Evolutionary conservation across 1,140 invertebrate species (phyloP), one percentile per base, ranked within the genome.

Genomic region (Nixonia krombeini): DNA sequence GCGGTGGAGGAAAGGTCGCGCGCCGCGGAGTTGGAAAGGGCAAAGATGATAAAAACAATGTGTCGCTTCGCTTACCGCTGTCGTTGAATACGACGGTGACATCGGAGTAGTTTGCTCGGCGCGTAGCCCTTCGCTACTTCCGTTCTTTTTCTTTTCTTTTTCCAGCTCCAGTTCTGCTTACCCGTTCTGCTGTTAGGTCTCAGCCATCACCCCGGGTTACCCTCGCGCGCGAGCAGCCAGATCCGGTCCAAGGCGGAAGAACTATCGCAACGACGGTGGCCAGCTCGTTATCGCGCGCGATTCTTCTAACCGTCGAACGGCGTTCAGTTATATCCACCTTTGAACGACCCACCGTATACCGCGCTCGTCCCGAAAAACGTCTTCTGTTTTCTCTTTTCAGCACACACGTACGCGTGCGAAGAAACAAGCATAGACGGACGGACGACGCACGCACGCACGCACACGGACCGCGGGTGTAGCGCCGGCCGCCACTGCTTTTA

Each of bases 401-500:
- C 13, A 52, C 49, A 41, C 40, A 26, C 51, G 17, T 7, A 26
- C 10, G 37, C 33, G 37, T 12, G 35, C 23, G 12, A 29, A 12
- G 38, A n/a, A n/a, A 53, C 21, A 23, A 7, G 7, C 28, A 41
- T 37, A 37, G 26, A 33, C 44, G 53, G 28, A 57, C 44, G 26
- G 23, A 29, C 31, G 31, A 37, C 42, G 18, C 52, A 57, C 53
- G 38, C 55, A 58, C 45, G 17, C 31, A 15, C 31, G 2, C 31
- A 15, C 31, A 35, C 31, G 31, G 15, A 7, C 31, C 45, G 31
- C 56, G 38, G 21, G 15, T 40, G 25, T 17, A n/a, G n/a, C 29
- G 13, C 46, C 56, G 56, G 56, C 46, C 56, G 28, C 44, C 55
- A 37, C 45, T 51, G 46, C 40, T 45, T 50, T 25, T 26, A 56